These are phyloP conservation scores for Molossus molossus DNA, from an alignment of 2,797 vertebrate genomes.

Conservation along the genomic window DNA sequence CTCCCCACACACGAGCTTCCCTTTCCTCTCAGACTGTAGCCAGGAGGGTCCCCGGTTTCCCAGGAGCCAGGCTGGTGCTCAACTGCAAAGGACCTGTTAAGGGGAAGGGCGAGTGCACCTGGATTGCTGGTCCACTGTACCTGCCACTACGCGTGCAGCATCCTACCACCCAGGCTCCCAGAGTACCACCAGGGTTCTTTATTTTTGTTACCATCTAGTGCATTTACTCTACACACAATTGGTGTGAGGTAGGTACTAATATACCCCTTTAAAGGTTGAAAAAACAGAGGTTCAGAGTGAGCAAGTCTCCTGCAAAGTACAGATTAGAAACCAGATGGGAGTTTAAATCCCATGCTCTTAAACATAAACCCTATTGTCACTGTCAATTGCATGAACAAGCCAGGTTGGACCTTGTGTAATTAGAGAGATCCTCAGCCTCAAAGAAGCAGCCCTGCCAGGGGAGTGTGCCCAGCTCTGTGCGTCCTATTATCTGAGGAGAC, in stretches of 20 bases:
- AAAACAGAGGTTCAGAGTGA: conserved; percentile 32
- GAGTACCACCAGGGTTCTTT: not conserved
- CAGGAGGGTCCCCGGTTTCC: accelerated
- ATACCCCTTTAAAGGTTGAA: not conserved
- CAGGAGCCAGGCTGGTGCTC: not conserved
- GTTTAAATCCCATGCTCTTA: not conserved
- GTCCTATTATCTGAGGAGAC: not conserved
- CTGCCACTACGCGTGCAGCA: not conserved
- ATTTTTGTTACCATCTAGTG: not conserved
- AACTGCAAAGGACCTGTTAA: not conserved
- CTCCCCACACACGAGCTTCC: not conserved
- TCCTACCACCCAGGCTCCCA: not conserved
- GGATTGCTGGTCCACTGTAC: no score
- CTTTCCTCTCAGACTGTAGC: not conserved
- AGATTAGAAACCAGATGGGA: not conserved
- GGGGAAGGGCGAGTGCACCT: accelerated
- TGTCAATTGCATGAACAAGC: not conserved
- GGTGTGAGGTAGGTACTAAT: not conserved
- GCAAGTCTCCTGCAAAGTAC: not conserved
- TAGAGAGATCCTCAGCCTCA: not conserved
- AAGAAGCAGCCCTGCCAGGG: not conserved
- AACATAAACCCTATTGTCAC: not conserved
- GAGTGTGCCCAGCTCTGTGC: not conserved
- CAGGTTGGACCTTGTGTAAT: not conserved
- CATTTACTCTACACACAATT: not conserved